Base-by-base conservation (phyloP, 2,888 invertebrate genomes). In the Drosophila mercatorum region DNA sequence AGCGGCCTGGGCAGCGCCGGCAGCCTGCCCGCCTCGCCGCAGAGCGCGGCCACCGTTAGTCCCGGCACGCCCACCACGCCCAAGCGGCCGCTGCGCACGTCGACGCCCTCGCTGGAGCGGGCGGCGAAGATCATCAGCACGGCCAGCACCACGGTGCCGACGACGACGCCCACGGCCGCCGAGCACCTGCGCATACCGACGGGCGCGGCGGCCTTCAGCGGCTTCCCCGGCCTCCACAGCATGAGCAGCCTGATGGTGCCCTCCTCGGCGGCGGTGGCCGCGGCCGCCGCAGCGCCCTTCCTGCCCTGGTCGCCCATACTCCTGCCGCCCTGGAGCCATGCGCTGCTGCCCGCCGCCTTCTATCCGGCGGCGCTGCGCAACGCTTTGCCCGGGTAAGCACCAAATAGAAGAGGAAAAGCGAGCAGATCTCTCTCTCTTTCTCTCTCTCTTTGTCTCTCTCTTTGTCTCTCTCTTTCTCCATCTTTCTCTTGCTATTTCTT, bases 281-380 rank as follows among this genome's bases (percentile, higher is more conserved):
- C 95, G 58, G 94, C 95, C 12, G 94, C 95, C 26, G 94, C 95
- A n/a, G 94, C 95, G n/a, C 95, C 96, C 65, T 94, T 96, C 91
- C 92, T 96, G 91, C 95, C 95, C 22, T 96, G 96, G 96, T 95
- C 96, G 88, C 96, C 96, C 51, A 95, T 96, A 73, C 92, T 96
- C 88, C 93, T 96, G 92, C 91, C 91, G 82, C 96, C 96, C 28
- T 96, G 96, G 96, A 95, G 95, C 61, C 95, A 95, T 81, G 95
- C 96, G 44, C 94, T 96, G 73, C 90, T 96, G 80, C 95, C 96
- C 75, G 94, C 94, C 68, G 95, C 95, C 75, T 95, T 95, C 91
- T 96, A 95, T 93, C 96, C 95, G 89, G 95, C 96, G 72, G 95
- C 96, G 49, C 94, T 95, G 80, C 94, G 95, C 55, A 95, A 95